These are phyloP conservation scores for Ceratoteleas bidentatus DNA, from an alignment of 1,140 invertebrate species.

Conservation along the genomic window DNA sequence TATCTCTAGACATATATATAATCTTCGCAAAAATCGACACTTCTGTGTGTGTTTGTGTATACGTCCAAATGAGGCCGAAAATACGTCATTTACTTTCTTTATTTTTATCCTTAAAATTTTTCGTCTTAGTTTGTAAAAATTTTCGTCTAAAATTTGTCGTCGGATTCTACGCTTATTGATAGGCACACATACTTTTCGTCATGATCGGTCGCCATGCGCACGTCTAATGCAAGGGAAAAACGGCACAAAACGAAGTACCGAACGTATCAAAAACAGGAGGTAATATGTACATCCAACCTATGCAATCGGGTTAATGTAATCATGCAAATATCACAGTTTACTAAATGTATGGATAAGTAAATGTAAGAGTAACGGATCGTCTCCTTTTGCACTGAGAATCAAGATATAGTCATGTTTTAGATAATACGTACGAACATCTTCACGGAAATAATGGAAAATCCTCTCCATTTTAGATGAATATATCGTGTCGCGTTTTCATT, in stretches of 20 bases:
- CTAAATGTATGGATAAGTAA: constrained; percentile 61
- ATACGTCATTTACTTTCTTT: constrained; percentile 65
- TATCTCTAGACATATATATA: constrained; percentile 58
- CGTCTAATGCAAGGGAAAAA: constrained; percentile 33
- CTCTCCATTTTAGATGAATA: no score
- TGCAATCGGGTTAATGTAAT: constrained; percentile 52
- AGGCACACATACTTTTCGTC: constrained; percentile 66
- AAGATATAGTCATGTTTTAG: background rate
- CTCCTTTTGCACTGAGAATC: background rate
- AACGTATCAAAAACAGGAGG: constrained; percentile 49
- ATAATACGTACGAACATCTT: background rate
- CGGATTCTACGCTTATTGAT: constrained; percentile 54
- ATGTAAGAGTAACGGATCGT: constrained; percentile 45
- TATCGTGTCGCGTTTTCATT: no score
- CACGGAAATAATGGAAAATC: no score
- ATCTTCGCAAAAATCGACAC: constrained; percentile 59
- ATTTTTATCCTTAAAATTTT: constrained; percentile 40
- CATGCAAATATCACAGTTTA: constrained; percentile 68
- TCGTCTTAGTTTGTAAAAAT: constrained; percentile 41
- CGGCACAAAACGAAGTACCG: constrained; percentile 23
- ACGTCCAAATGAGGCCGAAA: constrained; percentile 64
- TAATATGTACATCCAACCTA: constrained; percentile 62
- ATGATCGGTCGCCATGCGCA: constrained; percentile 43
- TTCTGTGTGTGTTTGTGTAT: constrained; percentile 51
- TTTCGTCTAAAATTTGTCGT: constrained; percentile 55